A percentile compares a stretch with the other conserved stretches of the same genome.
Evolutionary conservation across 92 coral and sea anemone species (phyloP).

Genomic region (Desmophyllum pertusum): DNA sequence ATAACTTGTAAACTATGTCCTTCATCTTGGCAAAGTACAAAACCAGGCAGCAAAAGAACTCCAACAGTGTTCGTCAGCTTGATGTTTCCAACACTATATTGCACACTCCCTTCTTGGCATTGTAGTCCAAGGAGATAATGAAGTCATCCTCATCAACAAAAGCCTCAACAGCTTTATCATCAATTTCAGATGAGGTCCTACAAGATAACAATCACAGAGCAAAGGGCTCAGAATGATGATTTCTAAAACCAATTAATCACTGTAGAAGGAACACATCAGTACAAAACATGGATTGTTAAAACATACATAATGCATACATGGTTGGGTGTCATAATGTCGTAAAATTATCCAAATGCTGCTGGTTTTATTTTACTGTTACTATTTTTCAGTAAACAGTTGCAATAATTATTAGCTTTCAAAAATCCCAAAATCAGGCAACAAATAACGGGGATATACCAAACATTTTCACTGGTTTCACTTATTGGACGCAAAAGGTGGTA

Average conservation of each 20-base stretch:
- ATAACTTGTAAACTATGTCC: constrained; percentile 10
- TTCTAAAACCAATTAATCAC: not conserved
- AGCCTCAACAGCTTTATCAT: constrained; percentile 50
- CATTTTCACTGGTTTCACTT: not conserved
- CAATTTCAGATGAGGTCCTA: constrained; percentile 61
- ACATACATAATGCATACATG: not conserved
- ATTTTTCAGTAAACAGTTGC: not conserved
- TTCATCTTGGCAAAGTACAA: constrained; percentile 14
- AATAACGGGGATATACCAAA: not conserved
- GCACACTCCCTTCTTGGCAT: constrained; percentile 51
- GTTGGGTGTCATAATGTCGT: constrained; percentile 15
- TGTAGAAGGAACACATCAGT: constrained; percentile 25
- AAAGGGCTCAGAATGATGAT: not conserved
- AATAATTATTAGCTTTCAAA: not conserved
- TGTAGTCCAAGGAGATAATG: constrained; percentile 59
- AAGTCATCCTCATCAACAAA: constrained; percentile 72
- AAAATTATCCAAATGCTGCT: not conserved
- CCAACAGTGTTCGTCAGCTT: constrained; percentile 37
- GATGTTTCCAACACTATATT: constrained; percentile 37
- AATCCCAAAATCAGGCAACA: not conserved
- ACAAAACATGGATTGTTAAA: not conserved
- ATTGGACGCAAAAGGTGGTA: not conserved
- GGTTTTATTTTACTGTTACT: not conserved
- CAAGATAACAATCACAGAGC: constrained; percentile 19
- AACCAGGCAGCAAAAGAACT: not conserved